Evolutionary conservation across 2,797 vertebrate genomes (phyloP).

Genomic region (Miichthys miiuy): DNA sequence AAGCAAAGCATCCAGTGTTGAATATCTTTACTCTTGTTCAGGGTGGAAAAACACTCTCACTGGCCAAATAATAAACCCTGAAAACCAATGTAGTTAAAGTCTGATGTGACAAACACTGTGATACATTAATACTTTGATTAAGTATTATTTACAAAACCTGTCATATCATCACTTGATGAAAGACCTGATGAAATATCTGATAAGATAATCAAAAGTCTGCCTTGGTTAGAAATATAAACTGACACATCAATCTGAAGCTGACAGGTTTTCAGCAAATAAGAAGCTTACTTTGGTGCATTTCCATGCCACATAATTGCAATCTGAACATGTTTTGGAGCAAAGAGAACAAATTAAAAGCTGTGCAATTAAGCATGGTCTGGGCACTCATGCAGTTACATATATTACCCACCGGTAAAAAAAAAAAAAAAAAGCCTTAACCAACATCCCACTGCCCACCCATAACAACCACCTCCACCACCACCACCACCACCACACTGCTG

Average conservation of each 20-base stretch:
- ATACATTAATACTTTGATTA: background rate
- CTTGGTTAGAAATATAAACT: background rate
- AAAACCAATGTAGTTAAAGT: background rate
- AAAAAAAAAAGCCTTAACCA: slow-evolving; percentile 16
- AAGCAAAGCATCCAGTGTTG: background rate
- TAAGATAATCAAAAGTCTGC: background rate
- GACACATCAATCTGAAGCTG: background rate
- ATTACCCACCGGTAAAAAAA: background rate
- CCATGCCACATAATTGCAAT: background rate
- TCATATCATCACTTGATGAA: no score
- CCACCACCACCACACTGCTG: slow-evolving; percentile 13
- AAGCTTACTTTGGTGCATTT: slow-evolving; percentile 1
- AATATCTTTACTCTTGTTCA: background rate
- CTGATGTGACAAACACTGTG: background rate
- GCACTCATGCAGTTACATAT: slow-evolving; percentile 3
- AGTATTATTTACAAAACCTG: background rate
- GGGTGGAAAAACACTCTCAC: background rate
- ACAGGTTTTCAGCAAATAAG: background rate
- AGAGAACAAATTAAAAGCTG: slow-evolving; percentile 8
- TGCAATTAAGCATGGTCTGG: slow-evolving; percentile 2
- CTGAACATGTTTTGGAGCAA: background rate
- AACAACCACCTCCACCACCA: background rate
- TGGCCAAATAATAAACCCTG: background rate
- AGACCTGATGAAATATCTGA: background rate
- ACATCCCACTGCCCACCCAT: slow-evolving; percentile 14